A percentile compares a stretch with the other conserved stretches of the same genome.
Evolutionary conservation across 2,888 invertebrate genomes (phyloP).

Genomic region (Caradrina clavipalpis): DNA sequence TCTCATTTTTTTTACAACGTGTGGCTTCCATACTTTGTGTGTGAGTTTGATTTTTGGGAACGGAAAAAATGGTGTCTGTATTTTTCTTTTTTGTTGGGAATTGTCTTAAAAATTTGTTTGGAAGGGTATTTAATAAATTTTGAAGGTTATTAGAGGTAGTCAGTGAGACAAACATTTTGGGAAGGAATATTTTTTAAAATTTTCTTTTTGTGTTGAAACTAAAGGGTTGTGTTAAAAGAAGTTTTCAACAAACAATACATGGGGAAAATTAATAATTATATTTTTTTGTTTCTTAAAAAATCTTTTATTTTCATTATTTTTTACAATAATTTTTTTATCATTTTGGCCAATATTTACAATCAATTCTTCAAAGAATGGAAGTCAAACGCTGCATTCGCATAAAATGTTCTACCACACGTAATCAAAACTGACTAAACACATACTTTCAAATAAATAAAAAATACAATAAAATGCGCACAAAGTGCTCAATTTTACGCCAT

Average conservation of each 20-base stretch:
- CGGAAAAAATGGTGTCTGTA: neutral
- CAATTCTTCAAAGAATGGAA: conserved; percentile 52
- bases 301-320: conserved; percentile 47
- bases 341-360: conserved; percentile 32
- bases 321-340: conserved; percentile 23
- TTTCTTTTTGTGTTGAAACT: neutral
- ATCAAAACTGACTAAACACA: neutral
- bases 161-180: neutral
- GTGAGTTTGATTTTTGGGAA: conserved; percentile 3
- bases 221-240: conserved; percentile 18
- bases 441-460: neutral
- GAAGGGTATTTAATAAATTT: neutral
- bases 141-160: too few species aligned
- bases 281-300: conserved; percentile 26
- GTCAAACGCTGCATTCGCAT: conserved; percentile 44
- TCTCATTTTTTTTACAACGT: conserved; percentile 48
- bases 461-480: neutral
- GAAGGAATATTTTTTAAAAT: neutral
- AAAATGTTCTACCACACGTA: conserved; percentile 15
- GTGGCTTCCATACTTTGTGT: conserved; percentile 61
- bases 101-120: neutral
- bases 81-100: neutral
- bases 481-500: neutral
- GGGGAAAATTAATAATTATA: conserved; percentile 57
- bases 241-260: conserved; percentile 12